Evolutionary conservation across 2,797 vertebrate genomes (phyloP).

Genomic region (Myotis myotis): DNA sequence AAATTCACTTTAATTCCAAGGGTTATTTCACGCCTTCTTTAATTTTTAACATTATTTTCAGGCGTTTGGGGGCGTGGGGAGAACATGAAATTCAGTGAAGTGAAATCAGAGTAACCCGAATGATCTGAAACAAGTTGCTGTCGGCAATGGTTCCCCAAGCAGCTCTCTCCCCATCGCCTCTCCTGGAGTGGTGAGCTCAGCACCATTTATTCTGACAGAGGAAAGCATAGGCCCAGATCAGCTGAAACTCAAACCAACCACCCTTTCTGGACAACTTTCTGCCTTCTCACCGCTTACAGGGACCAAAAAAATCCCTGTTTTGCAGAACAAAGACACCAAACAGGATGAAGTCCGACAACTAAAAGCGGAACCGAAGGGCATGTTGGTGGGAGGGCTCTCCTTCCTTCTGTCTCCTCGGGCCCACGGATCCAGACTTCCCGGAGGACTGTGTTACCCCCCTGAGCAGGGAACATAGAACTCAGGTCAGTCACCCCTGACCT

Average conservation of each 20-base stretch:
- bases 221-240: not conserved
- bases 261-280: not conserved
- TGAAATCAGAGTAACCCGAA: not conserved
- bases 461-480: not conserved
- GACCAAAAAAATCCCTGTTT: not conserved
- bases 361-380: not conserved
- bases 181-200: not conserved
- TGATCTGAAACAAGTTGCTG: not conserved
- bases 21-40: not conserved
- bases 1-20: not conserved
- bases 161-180: not conserved
- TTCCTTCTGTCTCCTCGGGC: not conserved
- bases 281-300: not conserved
- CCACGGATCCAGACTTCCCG: not conserved
- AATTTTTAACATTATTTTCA: conserved; percentile 41
- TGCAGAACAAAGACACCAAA: not conserved
- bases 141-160: not conserved
- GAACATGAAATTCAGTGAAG: not conserved
- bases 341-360: not conserved
- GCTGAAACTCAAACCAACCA: not conserved
- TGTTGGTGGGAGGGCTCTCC: not conserved
- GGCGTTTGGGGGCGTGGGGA: not conserved
- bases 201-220: not conserved
- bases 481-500: not conserved
- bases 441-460: not conserved